Conservation (phyloP, 2,888 invertebrate genomes). For the Cecidostiba fungosa region DNA sequence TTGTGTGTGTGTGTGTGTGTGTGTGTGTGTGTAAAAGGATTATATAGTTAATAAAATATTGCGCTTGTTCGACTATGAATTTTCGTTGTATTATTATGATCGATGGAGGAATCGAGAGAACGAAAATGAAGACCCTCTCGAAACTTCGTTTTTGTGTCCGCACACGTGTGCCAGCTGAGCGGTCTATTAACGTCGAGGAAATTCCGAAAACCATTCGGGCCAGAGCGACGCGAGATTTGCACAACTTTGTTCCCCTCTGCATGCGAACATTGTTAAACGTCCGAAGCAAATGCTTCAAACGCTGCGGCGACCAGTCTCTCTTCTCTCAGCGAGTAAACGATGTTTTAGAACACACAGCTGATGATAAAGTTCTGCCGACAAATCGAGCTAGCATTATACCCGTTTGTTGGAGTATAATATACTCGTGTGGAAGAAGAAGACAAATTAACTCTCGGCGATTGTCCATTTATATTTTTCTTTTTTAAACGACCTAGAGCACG, state of each 20-base stretch:
- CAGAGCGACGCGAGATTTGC: not conserved
- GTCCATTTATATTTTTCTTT: not conserved
- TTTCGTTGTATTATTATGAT: no score
- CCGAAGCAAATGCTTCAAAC: slow-evolving; percentile 38
- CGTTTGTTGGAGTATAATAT: not conserved
- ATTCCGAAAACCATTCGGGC: not conserved
- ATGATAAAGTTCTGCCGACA: slow-evolving; percentile 31
- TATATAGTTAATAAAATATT: no score
- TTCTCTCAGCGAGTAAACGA: not conserved
- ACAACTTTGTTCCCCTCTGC: not conserved
- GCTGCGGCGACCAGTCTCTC: not conserved
- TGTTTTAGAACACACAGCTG: slow-evolving; percentile 10
- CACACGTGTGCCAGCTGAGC: not conserved
- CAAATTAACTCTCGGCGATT: not conserved
- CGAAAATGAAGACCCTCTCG: not conserved
- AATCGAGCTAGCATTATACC: not conserved
- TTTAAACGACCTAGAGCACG: not conserved
- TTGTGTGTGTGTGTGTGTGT: no score
- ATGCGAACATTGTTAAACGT: slow-evolving; percentile 28
- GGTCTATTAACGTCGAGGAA: not conserved
- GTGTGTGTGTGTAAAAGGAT: no score
- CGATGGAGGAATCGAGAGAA: no score
- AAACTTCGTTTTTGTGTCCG: not conserved
- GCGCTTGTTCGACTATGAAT: no score
- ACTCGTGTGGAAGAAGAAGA: not conserved